A percentile compares a stretch with the other conserved stretches of the same genome.
phyloP scores from a whole-genome alignment of 2,888 invertebrate species.

The Cerastis rubricosa region DNA sequence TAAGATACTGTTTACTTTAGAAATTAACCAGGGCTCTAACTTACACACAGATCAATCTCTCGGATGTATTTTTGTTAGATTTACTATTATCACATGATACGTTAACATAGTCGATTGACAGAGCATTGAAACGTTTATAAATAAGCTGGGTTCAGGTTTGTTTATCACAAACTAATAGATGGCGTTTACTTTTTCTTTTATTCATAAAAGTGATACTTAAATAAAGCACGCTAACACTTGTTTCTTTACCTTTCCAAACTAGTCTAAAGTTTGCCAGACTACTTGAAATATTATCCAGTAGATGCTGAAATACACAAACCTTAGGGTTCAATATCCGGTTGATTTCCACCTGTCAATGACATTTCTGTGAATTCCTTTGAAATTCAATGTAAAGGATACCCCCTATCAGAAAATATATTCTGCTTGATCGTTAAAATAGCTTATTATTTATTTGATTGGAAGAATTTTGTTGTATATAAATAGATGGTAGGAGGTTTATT shows the following conservation, averaged over 20 bases:
- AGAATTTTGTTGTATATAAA: background rate
- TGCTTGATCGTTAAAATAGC: background rate
- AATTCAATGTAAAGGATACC: background rate
- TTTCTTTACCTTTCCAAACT: slow-evolving; percentile 10
- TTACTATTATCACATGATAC: background rate
- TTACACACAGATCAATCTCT: background rate
- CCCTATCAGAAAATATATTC: background rate
- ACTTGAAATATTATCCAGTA: slow-evolving; percentile 16
- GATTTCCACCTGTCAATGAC: slow-evolving; percentile 4
- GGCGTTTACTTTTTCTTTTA: background rate
- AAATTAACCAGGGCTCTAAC: background rate
- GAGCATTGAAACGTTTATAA: background rate
- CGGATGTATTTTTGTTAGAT: background rate
- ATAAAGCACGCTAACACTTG: background rate
- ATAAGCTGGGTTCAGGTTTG: background rate
- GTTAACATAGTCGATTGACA: background rate
- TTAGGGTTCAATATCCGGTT: slow-evolving; percentile 18
- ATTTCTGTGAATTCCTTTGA: slow-evolving; percentile 19
- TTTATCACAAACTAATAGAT: background rate
- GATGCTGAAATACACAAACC: slow-evolving; percentile 10
- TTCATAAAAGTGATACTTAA: background rate
- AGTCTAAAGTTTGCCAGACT: slow-evolving; percentile 9
- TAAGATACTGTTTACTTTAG: background rate
- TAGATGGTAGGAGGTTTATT: background rate
- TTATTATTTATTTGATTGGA: background rate